Evolutionary conservation across 2,113 vertebrate genomes (phyloP).

Genomic region (Bombycilla garrulus): DNA sequence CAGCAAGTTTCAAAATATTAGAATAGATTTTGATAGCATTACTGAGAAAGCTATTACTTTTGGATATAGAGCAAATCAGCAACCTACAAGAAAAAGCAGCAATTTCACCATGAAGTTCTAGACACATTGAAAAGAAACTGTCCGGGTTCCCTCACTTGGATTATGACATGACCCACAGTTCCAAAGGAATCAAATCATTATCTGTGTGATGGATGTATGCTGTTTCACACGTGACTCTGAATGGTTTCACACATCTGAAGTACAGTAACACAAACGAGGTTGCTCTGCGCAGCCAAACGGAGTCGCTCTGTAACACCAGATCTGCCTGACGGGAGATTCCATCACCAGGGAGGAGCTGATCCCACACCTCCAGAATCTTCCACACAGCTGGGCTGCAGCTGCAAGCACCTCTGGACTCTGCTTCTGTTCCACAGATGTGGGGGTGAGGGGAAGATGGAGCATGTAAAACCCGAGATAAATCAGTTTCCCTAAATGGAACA

Average conservation of each 20-base stretch:
- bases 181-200: background rate
- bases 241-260: background rate
- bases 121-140: background rate
- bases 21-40: background rate
- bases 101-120: background rate
- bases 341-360: background rate
- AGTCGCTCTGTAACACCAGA: fast-evolving
- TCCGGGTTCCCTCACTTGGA: fast-evolving
- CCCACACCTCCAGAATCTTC: background rate
- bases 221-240: background rate
- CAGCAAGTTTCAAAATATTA: background rate
- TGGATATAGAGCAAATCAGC: background rate
- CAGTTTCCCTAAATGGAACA: fast-evolving
- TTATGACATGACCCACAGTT: fast-evolving
- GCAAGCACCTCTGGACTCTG: background rate
- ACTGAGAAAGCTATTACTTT: background rate
- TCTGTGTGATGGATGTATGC: background rate
- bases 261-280: fast-evolving
- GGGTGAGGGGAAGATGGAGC: background rate
- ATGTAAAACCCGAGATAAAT: fast-evolving
- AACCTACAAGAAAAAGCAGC: background rate
- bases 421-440: background rate
- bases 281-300: fast-evolving
- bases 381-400: background rate
- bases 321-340: fast-evolving